Evolutionary conservation across 2,888 invertebrate species (phyloP).

Genomic region (Notodonta dromedarius): DNA sequence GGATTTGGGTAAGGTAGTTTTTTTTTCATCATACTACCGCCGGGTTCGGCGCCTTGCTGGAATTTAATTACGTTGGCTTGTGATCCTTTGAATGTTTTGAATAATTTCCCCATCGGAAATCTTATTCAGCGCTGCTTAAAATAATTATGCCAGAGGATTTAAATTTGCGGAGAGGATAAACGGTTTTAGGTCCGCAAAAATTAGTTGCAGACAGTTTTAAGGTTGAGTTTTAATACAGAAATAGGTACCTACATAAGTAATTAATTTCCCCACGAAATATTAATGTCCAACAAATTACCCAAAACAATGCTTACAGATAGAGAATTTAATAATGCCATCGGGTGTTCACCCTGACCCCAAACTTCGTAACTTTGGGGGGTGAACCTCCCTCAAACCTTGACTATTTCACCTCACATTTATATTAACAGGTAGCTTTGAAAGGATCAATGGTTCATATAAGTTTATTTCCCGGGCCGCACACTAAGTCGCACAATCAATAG

Average conservation of each 20-base stretch:
- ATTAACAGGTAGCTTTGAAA: no score
- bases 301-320: no score
- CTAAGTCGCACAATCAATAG: not conserved
- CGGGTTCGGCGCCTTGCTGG: conserved; percentile 35
- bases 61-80: conserved; percentile 57
- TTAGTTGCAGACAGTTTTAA: not conserved
- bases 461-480: not conserved
- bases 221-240: no score
- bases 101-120: conserved; percentile 47
- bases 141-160: conserved; percentile 22
- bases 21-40: conserved; percentile 36
- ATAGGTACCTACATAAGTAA: no score
- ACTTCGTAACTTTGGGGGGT: no score
- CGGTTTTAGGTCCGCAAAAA: not conserved
- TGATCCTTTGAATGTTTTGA: conserved; percentile 54
- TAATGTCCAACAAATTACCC: no score
- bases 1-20: conserved; percentile 42
- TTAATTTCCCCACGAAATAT: no score
- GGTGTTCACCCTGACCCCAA: no score
- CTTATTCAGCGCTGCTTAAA: conserved; percentile 31
- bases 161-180: not conserved
- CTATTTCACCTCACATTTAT: no score
- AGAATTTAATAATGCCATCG: no score
- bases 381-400: no score
- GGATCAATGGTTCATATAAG: no score